A percentile compares a stretch with the other conserved stretches of the same genome.
These are phyloP conservation scores for Tenodera sinensis DNA, from an alignment of 2,888 invertebrate genomes.

Conservation along the genomic window DNA sequence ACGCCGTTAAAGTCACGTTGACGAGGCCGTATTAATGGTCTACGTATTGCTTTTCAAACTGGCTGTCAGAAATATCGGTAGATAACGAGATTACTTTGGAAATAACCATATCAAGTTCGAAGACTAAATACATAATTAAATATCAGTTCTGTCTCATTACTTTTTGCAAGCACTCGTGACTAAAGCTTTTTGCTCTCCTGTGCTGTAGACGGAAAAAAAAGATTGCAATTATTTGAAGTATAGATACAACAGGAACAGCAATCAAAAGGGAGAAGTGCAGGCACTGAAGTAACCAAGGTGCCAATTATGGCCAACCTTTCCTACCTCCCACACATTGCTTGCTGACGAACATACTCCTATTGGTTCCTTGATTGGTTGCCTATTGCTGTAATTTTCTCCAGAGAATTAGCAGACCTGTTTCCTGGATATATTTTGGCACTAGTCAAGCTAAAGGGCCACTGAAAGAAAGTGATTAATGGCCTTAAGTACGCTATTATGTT, in stretches of 20 bases:
- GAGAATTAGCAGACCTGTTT: neutral
- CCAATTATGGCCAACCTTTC: neutral
- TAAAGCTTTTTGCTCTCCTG: neutral
- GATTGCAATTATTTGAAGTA: neutral
- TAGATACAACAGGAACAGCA: neutral
- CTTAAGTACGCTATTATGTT: neutral
- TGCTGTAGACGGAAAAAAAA: neutral
- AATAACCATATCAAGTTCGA: too few species aligned
- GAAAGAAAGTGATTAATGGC: neutral
- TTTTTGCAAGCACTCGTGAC: too few species aligned
- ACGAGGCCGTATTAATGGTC: too few species aligned
- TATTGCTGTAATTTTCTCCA: neutral
- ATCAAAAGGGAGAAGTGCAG: neutral
- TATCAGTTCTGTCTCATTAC: too few species aligned
- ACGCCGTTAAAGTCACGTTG: too few species aligned
- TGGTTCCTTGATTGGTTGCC: neutral
- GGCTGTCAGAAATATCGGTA: too few species aligned
- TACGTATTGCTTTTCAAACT: too few species aligned
- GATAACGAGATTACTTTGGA: too few species aligned
- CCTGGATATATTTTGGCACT: neutral
- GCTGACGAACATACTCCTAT: neutral
- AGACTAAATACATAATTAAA: too few species aligned
- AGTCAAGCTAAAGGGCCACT: neutral
- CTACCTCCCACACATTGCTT: neutral
- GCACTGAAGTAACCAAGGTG: neutral